Evolutionary conservation across 2,113 vertebrate genomes (phyloP).

Genomic region (Acinonyx jubatus): DNA sequence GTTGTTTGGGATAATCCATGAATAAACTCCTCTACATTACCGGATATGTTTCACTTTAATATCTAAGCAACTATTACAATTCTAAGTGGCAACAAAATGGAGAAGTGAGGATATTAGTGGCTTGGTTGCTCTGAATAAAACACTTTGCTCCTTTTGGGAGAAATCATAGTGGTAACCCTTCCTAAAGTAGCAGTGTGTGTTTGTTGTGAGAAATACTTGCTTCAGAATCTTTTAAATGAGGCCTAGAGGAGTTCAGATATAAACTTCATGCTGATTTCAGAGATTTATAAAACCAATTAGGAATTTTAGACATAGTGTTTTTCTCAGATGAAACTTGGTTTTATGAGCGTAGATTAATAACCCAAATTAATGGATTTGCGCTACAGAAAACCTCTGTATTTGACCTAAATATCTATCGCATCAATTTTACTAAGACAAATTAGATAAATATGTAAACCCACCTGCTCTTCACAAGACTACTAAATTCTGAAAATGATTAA

Average conservation of each 20-base stretch:
- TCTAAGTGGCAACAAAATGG: not conserved
- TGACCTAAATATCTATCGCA: not conserved
- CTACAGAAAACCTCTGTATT: not conserved
- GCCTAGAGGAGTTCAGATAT: not conserved
- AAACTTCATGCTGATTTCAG: not conserved
- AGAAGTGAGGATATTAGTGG: not conserved
- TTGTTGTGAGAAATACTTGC: not conserved
- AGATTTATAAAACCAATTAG: not conserved
- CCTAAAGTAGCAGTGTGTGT: not conserved
- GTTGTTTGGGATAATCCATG: not conserved
- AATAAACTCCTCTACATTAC: not conserved
- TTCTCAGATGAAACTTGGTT: not conserved
- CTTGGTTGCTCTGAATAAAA: not conserved
- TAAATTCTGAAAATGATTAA: conserved; percentile 27
- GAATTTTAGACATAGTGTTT: not conserved
- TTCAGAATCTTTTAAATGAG: not conserved
- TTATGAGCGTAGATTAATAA: not conserved
- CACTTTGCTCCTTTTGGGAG: not conserved
- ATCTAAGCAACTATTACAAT: not conserved
- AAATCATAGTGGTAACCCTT: not conserved
- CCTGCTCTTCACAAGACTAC: not conserved
- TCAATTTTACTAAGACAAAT: not conserved
- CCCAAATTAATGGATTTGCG: not conserved
- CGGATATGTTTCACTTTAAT: not conserved
- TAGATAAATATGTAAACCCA: not conserved